Percentiles rank a stretch among this genome's conserved stretches.
Evolutionary conservation across 2,113 vertebrate genomes (phyloP).

Genomic region (Zosterops borbonicus): DNA sequence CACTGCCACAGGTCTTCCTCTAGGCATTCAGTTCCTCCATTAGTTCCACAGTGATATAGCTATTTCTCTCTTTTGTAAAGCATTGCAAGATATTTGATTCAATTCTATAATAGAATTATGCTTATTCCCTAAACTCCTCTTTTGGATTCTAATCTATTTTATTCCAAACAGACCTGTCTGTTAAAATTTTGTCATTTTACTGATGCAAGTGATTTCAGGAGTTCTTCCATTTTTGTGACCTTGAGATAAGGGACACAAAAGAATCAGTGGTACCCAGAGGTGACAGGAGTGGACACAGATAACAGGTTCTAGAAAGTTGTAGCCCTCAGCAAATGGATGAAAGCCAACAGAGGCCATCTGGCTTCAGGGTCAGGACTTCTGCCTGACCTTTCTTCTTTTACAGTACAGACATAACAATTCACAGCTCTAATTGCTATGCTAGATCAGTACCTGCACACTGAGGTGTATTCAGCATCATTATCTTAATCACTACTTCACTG

Average conservation of each 20-base stretch:
- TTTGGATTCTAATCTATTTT: not conserved
- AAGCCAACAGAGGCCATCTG: not conserved
- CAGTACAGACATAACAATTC: not conserved
- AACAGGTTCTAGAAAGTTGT: rapidly evolving
- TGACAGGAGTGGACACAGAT: not conserved
- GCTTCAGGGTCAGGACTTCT: not conserved
- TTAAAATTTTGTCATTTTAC: not conserved
- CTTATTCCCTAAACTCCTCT: not conserved
- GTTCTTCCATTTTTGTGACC: not conserved
- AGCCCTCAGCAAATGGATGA: not conserved
- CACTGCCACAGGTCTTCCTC: not conserved
- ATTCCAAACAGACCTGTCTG: not conserved
- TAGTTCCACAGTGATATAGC: not conserved
- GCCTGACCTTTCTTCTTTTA: not conserved
- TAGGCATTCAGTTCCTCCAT: not conserved
- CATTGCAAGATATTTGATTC: not conserved
- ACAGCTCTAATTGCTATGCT: not conserved
- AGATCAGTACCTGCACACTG: not conserved
- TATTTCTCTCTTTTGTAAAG: not conserved
- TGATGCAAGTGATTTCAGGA: not conserved
- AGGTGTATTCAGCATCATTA: not conserved
- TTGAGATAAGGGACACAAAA: not conserved
- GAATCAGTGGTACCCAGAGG: not conserved
- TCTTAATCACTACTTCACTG: not conserved
- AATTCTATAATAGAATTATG: not conserved